Evolutionary conservation across 2,113 vertebrate species (phyloP), one percentile per base, ranked within the genome.

Genomic region (Pycnonotus jocosus): DNA sequence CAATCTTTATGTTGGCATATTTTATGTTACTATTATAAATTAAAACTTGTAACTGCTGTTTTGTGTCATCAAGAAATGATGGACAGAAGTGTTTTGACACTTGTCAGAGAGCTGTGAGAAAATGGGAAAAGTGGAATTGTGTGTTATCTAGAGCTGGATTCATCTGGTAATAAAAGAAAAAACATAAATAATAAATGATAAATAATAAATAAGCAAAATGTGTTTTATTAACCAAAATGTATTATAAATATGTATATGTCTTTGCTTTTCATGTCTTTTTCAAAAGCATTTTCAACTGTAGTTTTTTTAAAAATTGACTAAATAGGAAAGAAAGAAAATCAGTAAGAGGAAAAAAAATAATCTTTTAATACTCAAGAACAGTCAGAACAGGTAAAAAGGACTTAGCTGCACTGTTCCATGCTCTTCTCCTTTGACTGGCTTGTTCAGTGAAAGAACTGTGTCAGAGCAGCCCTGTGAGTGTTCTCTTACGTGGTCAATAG

Each of bases 161-260:
- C 3, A 14, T 65, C 28, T 50, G 38, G 27, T 51, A 6, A 71
- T 10, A 0, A 9, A 35, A 35, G 27, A 20, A 45, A 31, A 7
- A 8, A 16, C 7, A 35, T 7, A 77, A 84, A 12, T 30, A n/a
- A 70, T 19, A 62, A 66, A 81, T 12, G 51, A 69, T 35, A 71
- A 85, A 20, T 27, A 31, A 56, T 13, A 56, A 70, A 76, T 19
- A 51, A 61, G 2, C 1, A 60, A 64, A 69, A 45, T 19, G 1
- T 37, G 7, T 0, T 5, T 56, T 10, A 84, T 64, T 3, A 74
- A 33, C 3, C 0, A 2, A 78, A 76, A 71, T 18, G 0, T 28
- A 20, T 79, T n/a, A 6, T 5, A 58, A 88, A 78, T 31, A 69
- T 3, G 0, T 25, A 0, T 54, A 27, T 78, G 50, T 44, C 12